Base-by-base conservation (phyloP, 2,113 vertebrate species). In the Nibea albiflora region DNA sequence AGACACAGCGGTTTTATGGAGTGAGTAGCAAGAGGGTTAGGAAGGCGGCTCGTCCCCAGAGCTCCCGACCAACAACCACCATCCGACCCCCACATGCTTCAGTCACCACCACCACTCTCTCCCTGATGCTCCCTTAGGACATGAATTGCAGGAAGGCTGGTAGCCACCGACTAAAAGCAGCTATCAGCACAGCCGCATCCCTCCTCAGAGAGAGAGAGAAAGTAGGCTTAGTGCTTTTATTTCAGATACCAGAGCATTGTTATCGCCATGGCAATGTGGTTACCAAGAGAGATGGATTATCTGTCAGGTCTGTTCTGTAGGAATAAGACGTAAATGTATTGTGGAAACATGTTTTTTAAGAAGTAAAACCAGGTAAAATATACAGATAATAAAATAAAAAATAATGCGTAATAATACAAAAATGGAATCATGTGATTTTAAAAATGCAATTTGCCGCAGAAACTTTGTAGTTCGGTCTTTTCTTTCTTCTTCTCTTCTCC, bases 21-120 rank as follows among this genome's bases (percentile, higher is more conserved):
- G 81, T 69, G 57, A 64, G 63, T 10, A 54, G 42, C 57, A 1
- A n/a, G 62, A 75, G 76, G 35, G 49, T 39, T 50, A 80, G 68
- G 57, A 75, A 75, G 62, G 63, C 74, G 69, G 78, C 61, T 75
- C 80, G 80, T 83, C 85, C 82, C 80, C 76, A 63, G 73, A 85
- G 84, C 54, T 20, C 58, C 80, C 71, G 1, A 39, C 35, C 35
- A 19, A 19, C 61, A 73, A 57, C 76, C 72, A 7, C 39, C 73
- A 65, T 56, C n/a, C 22, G 52, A 81, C 75, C 81, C 72, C 84
- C 73, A 56, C 54, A 22, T 11, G 22, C 63, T 56, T 77, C 56
- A 26, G 24, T 61, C 72, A 6, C 22, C 63, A 28, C 60, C 44
- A 39, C 6, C 24, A 20, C 73, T 50, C 62, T 50, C 19, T 15